A percentile compares a stretch with the other conserved stretches of the same genome.
Evolutionary conservation across 2,113 vertebrate genomes (phyloP).

Genomic region (Tragelaphus strepsiceros): DNA sequence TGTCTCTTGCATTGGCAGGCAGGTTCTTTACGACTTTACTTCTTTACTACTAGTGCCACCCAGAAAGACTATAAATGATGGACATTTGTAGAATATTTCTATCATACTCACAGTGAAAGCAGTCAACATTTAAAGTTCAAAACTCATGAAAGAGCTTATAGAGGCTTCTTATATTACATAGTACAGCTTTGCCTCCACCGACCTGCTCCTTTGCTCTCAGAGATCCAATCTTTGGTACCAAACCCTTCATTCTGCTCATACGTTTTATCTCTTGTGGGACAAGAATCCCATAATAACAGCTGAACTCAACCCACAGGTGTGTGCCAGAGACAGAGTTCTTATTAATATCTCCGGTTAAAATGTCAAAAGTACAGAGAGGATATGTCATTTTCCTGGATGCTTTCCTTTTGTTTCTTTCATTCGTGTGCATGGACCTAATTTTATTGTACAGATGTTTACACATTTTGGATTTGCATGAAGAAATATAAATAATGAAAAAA

Average conservation of each 20-base stretch:
- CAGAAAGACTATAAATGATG: neutral
- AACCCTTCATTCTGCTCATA: neutral
- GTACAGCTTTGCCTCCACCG: neutral
- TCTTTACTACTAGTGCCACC: neutral
- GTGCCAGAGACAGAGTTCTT: neutral
- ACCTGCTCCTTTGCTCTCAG: neutral
- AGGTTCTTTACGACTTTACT: neutral
- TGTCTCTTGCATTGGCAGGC: neutral
- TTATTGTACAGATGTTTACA: neutral
- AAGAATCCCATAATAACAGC: neutral
- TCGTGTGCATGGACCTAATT: neutral
- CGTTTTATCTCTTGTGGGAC: neutral
- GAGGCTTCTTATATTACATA: neutral
- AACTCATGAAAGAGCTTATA: neutral
- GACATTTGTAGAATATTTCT: neutral
- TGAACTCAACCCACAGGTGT: neutral
- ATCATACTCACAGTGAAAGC: neutral
- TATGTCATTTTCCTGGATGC: neutral
- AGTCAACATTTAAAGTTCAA: neutral
- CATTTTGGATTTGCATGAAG: neutral
- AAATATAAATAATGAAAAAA: neutral
- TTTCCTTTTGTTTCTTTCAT: slow-evolving; percentile 18
- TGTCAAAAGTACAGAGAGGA: neutral
- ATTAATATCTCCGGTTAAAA: neutral
- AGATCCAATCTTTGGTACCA: neutral